Conservation (phyloP, 2,113 vertebrate genomes). For the Piprites chloris region DNA sequence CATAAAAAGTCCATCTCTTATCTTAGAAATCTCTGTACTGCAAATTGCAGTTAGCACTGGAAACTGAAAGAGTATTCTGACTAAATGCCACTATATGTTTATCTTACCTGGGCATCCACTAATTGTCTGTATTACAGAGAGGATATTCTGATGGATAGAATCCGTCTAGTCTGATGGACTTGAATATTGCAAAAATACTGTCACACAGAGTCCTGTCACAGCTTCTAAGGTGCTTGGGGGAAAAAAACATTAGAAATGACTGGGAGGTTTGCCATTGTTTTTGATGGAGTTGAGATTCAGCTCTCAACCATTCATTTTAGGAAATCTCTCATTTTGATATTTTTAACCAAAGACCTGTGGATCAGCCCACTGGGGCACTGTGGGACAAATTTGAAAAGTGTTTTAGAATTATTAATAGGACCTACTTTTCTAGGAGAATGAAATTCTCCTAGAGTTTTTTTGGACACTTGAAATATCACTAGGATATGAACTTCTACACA, state of each 20-base stretch:
- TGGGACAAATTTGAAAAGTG: fast-evolving
- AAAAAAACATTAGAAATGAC: background rate
- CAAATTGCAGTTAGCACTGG: background rate
- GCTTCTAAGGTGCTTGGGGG: background rate
- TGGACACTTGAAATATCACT: background rate
- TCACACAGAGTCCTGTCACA: background rate
- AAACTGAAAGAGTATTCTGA: background rate
- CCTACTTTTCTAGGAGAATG: background rate
- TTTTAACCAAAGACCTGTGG: background rate
- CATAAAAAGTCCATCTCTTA: background rate
- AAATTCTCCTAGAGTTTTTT: too few relatives aligned
- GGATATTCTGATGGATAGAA: too few relatives aligned
- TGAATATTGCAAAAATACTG: background rate
- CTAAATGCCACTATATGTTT: background rate
- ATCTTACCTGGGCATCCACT: background rate
- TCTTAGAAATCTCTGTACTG: background rate
- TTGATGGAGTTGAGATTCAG: background rate
- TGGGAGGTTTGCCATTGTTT: background rate
- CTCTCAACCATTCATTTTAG: background rate
- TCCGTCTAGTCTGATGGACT: background rate
- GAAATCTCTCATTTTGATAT: background rate
- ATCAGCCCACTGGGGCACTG: background rate
- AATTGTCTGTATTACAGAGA: background rate
- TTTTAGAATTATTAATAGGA: background rate
- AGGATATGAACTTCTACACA: background rate